phyloP scores from a whole-genome alignment of 2,888 invertebrate species.

The Syrista parreyssii region DNA sequence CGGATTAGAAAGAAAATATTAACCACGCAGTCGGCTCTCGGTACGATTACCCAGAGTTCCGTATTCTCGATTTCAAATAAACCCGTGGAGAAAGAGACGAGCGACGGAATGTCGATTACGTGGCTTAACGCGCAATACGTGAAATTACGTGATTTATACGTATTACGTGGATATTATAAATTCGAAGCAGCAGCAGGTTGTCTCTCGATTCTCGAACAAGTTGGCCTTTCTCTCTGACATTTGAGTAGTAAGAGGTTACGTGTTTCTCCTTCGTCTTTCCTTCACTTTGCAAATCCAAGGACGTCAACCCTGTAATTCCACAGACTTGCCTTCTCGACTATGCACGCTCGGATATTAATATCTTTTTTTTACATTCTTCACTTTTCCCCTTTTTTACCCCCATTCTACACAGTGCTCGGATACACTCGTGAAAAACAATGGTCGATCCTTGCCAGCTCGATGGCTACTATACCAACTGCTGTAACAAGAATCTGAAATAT shows the following conservation, averaged over 20 bases:
- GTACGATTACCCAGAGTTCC: background rate
- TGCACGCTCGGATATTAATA: background rate
- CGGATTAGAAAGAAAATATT: background rate
- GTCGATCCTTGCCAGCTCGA: background rate
- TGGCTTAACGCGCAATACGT: background rate
- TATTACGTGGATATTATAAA: background rate
- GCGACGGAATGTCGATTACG: background rate
- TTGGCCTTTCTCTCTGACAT: constrained; percentile 48
- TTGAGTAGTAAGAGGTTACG: constrained; percentile 35
- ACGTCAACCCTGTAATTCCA: background rate
- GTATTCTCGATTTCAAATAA: constrained; percentile 34
- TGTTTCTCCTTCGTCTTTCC: background rate
- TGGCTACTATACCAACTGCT: background rate
- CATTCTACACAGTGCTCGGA: background rate
- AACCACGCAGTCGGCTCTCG: background rate
- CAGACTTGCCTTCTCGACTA: background rate
- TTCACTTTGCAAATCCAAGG: constrained; percentile 1
- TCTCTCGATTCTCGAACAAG: constrained; percentile 17
- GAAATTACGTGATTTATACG: background rate
- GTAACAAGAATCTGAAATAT: background rate
- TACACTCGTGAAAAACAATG: background rate
- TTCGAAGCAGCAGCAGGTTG: background rate
- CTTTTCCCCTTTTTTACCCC: background rate
- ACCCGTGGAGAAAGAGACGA: constrained; percentile 32
- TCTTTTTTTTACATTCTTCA: background rate